Evolutionary conservation across 2,888 invertebrate genomes (phyloP).

Genomic region (Leptinotarsa juncta): DNA sequence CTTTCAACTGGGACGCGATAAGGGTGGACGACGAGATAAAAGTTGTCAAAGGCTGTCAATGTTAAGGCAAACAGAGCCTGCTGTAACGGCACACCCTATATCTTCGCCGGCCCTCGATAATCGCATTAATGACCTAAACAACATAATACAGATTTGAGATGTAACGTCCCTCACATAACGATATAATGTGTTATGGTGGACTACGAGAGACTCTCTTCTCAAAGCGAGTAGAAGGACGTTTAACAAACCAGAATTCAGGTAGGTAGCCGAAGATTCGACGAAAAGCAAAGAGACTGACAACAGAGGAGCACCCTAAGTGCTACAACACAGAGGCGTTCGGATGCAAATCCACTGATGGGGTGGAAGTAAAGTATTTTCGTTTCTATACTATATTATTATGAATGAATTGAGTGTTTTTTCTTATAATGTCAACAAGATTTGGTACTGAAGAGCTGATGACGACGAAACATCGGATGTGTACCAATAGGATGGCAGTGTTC

Average conservation of each 20-base stretch:
- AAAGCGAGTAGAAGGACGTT: conserved; percentile 9
- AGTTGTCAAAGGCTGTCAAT: background rate
- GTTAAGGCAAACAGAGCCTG: conserved; percentile 5
- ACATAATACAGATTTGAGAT: conserved; percentile 20
- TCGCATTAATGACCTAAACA: conserved; percentile 18
- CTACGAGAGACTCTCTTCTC: background rate
- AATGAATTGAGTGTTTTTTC: no score
- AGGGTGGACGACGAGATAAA: conserved; percentile 2
- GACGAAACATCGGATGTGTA: no score
- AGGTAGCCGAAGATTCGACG: conserved; percentile 18
- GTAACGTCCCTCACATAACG: conserved; percentile 17
- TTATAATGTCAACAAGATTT: no score
- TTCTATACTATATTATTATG: background rate
- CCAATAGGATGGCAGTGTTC: no score
- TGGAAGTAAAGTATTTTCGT: background rate
- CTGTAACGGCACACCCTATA: conserved; percentile 11
- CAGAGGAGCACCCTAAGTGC: conserved; percentile 14
- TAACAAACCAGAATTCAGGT: conserved; percentile 16
- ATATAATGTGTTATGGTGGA: conserved; percentile 1
- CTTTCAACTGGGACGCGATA: conserved; percentile 10
- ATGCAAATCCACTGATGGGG: conserved; percentile 20
- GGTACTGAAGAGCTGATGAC: no score
- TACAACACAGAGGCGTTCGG: conserved; percentile 32
- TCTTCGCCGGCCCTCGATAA: conserved; percentile 9
- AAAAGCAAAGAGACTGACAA: conserved; percentile 19